Percentiles rank a stretch among this genome's conserved stretches.
Conservation (phyloP, 2,113 vertebrate species). For the Dasyprocta punctata region DNA sequence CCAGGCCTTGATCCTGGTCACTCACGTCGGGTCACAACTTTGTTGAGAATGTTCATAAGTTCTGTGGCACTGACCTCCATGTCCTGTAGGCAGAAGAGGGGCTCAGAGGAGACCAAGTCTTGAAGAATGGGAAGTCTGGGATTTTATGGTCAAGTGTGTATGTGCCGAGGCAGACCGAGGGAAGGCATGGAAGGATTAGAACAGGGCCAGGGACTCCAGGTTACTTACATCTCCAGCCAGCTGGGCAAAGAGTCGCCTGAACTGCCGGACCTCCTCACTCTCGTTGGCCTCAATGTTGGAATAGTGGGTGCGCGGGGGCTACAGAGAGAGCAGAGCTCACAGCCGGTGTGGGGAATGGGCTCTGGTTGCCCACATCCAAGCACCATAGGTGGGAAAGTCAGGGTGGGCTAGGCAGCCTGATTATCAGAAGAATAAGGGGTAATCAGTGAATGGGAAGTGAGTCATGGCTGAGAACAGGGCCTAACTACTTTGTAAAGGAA, state of each 20-base stretch:
- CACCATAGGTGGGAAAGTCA: neutral
- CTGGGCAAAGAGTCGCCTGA: constrained; percentile 90
- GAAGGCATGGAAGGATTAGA: neutral
- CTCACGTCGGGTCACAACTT: constrained; percentile 92
- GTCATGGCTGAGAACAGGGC: neutral
- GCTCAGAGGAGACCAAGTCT: neutral
- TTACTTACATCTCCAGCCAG: constrained; percentile 93
- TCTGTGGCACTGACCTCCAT: constrained; percentile 94
- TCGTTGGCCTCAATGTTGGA: constrained; percentile 86
- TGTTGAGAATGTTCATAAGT: constrained; percentile 95
- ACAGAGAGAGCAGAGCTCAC: constrained; percentile 39
- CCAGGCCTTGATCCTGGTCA: neutral
- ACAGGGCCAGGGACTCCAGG: neutral
- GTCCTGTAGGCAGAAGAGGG: constrained; percentile 84
- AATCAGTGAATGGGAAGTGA: neutral
- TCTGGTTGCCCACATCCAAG: neutral
- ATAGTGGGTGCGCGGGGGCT: constrained; percentile 82
- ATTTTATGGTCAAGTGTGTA: neutral
- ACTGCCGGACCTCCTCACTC: constrained; percentile 91
- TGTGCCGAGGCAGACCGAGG: neutral
- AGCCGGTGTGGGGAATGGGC: neutral
- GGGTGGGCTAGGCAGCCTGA: neutral
- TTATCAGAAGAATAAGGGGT: neutral
- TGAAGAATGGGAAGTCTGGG: neutral
- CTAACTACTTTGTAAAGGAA: neutral